A percentile compares a stretch with the other conserved stretches of the same genome.
phyloP scores from a whole-genome alignment of 2,888 invertebrate species.

The Rhamnusium bicolor region DNA sequence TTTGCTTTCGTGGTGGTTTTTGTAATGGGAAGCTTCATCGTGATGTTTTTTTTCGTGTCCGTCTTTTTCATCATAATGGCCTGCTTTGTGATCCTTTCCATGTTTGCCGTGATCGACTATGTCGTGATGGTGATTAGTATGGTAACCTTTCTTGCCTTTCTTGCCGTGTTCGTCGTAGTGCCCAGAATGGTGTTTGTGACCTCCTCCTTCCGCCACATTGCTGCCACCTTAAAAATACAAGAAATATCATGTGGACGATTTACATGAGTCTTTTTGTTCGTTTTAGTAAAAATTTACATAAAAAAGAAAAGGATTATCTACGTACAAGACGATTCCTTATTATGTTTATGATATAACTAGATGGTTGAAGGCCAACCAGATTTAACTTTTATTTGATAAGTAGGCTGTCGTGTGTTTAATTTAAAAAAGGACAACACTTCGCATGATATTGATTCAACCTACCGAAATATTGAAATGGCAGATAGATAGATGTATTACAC shows the following conservation, averaged over 20 bases:
- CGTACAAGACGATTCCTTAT: too few relatives aligned
- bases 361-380: too few relatives aligned
- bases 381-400: too few relatives aligned
- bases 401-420: too few relatives aligned
- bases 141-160: conserved; percentile 81
- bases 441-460: too few relatives aligned
- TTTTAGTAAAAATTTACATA: too few relatives aligned
- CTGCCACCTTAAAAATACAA: not conserved
- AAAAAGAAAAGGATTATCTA: too few relatives aligned
- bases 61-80: conserved; percentile 77
- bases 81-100: conserved; percentile 79
- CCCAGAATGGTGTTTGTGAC: conserved; percentile 75
- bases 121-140: conserved; percentile 75
- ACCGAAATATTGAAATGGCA: too few relatives aligned
- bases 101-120: conserved; percentile 83
- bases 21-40: conserved; percentile 78
- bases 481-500: too few relatives aligned
- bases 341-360: too few relatives aligned
- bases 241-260: not conserved
- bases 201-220: conserved; percentile 75
- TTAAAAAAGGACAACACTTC: too few relatives aligned
- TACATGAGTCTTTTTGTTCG: too few relatives aligned
- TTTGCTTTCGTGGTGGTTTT: conserved; percentile 78
- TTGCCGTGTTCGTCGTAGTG: conserved; percentile 81
- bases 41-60: conserved; percentile 79